Evolutionary conservation across 1,140 invertebrate species (phyloP), one percentile per base, ranked within the genome.

Genomic region (Drosophila nannoptera): DNA sequence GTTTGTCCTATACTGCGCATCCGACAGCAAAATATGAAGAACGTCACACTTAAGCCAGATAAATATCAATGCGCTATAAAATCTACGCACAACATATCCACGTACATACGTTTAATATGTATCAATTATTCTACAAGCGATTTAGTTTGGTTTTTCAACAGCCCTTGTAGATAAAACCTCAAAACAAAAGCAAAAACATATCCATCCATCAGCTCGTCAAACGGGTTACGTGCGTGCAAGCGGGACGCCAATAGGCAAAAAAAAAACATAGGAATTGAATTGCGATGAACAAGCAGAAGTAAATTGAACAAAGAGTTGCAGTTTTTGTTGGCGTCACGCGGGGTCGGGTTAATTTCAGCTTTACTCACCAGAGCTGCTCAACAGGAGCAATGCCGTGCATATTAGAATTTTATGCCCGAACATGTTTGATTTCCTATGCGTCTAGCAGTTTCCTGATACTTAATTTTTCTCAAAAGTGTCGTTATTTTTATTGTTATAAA

Each of bases 261-360:
- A 32, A 45, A 64, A 74, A 58, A 62, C 82, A 69, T 49, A 66
- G 46, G 78, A 78, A 82, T 70, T 73, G 73, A 83, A 75, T 78
- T 58, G 72, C 78, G 76, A 84, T 83, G 80, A 80, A 80, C 64
- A 67, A 69, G 75, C 72, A 65, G 43, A 69, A 65, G 43, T 62
- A 64, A 67, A 76, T 67, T 73, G 66, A 84, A 83, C 80, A 83
- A 83, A 83, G 80, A 70, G 55, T 61, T 71, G 22, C 61, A 68
- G 49, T 72, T 64, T 43, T 36, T 52, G 45, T 52, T 45, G 22
- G 33, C 49, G 31, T 45, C 32, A 43, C 22, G 29, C 16, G 45
- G 22, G 22, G 7, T 22, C 22, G 14, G 43, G 50, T 52, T 66
- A 49, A 45, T 49, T 49, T 42, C 11, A 55, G 52, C 32, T 43